A percentile compares a stretch with the other conserved stretches of the same genome.
Evolutionary conservation across 1,140 invertebrate genomes (phyloP).

Genomic region (Lepidotrigona ventralis): DNA sequence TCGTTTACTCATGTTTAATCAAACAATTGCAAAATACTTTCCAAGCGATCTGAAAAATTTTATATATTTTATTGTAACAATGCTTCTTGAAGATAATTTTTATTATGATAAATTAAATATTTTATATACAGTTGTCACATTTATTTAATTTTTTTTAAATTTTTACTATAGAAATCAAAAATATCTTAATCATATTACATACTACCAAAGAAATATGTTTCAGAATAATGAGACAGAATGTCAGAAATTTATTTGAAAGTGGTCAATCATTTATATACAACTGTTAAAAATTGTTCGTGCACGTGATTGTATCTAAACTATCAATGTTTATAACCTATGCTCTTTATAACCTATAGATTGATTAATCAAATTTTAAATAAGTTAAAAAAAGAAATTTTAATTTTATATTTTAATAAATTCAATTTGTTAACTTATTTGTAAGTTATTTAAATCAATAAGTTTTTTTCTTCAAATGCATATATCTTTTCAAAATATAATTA

Average conservation of each 20-base stretch:
- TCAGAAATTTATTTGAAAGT: background rate
- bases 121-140: background rate
- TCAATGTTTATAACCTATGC: background rate
- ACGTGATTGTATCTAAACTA: background rate
- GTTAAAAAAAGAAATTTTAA: background rate
- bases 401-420: background rate
- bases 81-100: background rate
- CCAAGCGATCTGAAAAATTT: background rate
- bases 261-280: background rate
- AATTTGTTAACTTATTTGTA: background rate
- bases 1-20: slow-evolving; percentile 44
- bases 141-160: background rate
- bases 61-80: background rate
- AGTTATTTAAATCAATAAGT: background rate
- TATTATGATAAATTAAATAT: background rate
- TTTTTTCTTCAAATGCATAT: background rate
- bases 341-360: background rate
- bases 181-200: background rate
- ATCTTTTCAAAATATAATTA: background rate
- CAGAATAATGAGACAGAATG: background rate
- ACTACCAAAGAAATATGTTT: background rate
- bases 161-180: background rate
- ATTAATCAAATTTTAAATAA: background rate
- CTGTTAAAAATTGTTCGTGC: background rate
- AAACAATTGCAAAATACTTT: background rate